Conservation (phyloP, 2,888 invertebrate genomes). For the Athetis lepigone region DNA sequence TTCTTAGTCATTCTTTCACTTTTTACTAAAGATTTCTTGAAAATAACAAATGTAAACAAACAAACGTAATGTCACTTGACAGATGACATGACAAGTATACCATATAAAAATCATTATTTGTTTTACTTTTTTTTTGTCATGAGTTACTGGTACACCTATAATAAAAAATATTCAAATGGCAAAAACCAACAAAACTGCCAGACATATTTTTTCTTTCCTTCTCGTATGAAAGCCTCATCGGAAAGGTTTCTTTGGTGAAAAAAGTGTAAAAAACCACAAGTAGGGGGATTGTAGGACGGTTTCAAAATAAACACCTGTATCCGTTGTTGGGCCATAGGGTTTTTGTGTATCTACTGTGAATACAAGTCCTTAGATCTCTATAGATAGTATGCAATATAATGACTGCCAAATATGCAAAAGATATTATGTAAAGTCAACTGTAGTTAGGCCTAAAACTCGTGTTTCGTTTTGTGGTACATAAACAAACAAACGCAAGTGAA, state of each 20-base stretch:
- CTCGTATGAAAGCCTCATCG: conserved; percentile 39
- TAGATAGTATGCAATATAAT: background rate
- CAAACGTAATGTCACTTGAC: too few relatives aligned
- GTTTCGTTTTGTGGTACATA: background rate
- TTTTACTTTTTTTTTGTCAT: too few relatives aligned
- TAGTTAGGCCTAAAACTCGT: conserved; percentile 40
- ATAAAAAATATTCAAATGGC: conserved; percentile 24
- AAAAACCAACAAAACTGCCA: conserved; percentile 26
- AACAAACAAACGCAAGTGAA: conserved; percentile 17
- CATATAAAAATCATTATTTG: too few relatives aligned
- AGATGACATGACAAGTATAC: too few relatives aligned
- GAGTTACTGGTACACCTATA: too few relatives aligned
- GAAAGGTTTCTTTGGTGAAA: conserved; percentile 67
- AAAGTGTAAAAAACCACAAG: conserved; percentile 70
- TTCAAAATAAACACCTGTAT: conserved; percentile 83
- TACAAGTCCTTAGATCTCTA: conserved; percentile 22
- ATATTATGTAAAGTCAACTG: background rate
- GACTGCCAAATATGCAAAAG: conserved; percentile 13
- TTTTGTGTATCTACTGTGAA: conserved; percentile 43
- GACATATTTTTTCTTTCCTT: conserved; percentile 57
- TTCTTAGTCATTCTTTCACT: too few relatives aligned
- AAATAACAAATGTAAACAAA: too few relatives aligned
- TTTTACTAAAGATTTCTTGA: too few relatives aligned
- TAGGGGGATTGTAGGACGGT: conserved; percentile 78
- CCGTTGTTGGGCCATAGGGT: conserved; percentile 69